Base-by-base conservation (phyloP, 1,140 invertebrate genomes). In the Neelides sp. region DNA sequence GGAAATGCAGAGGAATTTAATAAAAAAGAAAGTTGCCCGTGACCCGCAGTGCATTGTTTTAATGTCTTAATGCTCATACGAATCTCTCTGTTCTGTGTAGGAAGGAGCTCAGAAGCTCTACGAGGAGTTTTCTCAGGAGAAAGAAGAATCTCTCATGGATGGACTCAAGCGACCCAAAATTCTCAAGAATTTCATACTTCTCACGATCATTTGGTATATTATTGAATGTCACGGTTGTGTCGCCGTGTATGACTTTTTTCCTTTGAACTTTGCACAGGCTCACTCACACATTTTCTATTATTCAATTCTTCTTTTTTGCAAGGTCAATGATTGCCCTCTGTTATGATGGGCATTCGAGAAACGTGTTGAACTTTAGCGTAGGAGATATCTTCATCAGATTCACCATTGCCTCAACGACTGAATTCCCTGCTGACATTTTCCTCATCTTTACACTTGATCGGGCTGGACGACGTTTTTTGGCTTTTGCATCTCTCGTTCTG, bases 241-340 rank as follows among this genome's bases (percentile, higher is more conserved):
- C n/a, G n/a, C n/a, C n/a, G n/a, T n/a, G n/a, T n/a, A n/a, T n/a
- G n/a, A n/a, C n/a, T n/a, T n/a, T n/a, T n/a, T n/a, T 10, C 26
- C 45, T 26, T 49, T 52, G 12, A 32, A 13, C 22, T 34, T 20
- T 32, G 1, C n/a, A 15, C 5, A 7, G 5, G 28, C 27, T 19
- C 22, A 37, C 23, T 27, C 7, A 22, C 4, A 35, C 13, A 17
- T 54, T n/a, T 50, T 50, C 10, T 30, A 19, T 27, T 20, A 49
- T 54, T 30, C 19, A n/a, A 23, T 30, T 24, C 34, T 43, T 8
- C 17, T 48, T 43, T 35, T 34, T 5, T 48, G 52, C 10, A 53
- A 78, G 77, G 77, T 87, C 90, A 81, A 74, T 78, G 10, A 82
- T 90, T 48, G 86, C 83, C 1, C 63, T 91, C 64, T 79, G 86